phyloP scores from a whole-genome alignment of 2,888 invertebrate genomes.

The Orthosia gothica region DNA sequence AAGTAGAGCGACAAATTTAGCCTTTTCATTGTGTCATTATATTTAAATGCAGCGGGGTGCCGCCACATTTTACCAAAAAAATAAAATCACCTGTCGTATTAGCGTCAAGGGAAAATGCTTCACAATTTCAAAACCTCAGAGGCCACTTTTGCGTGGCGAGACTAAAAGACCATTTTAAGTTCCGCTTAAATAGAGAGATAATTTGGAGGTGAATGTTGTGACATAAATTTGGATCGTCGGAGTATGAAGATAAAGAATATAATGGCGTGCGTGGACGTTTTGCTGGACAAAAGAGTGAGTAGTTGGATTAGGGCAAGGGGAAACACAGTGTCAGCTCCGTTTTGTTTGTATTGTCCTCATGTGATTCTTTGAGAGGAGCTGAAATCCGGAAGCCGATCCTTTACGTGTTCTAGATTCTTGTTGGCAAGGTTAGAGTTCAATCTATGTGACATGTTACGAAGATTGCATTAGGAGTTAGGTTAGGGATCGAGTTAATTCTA shows the following conservation, averaged over 20 bases:
- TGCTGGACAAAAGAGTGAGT: constrained; percentile 77
- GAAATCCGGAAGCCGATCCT: constrained; percentile 67
- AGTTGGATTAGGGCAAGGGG: constrained; percentile 80
- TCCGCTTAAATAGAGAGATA: constrained; percentile 82
- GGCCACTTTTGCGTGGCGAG: constrained; percentile 65
- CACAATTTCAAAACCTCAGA: constrained; percentile 63
- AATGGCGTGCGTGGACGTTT: constrained; percentile 64
- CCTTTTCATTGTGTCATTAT: constrained; percentile 83
- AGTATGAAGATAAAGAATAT: constrained; percentile 65
- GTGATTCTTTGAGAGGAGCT: constrained; percentile 45
- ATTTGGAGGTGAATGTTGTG: constrained; percentile 70
- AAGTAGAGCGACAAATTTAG: constrained; percentile 81
- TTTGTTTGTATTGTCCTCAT: constrained; percentile 69
- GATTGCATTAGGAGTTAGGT: constrained; percentile 79
- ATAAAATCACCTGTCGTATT: constrained; percentile 78
- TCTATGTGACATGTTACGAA: constrained; percentile 67
- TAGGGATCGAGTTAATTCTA: constrained; percentile 67
- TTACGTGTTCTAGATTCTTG: constrained; percentile 54
- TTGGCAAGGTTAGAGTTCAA: constrained; percentile 52
- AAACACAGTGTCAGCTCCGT: constrained; percentile 78
- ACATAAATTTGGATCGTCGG: constrained; percentile 69
- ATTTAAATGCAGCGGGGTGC: constrained; percentile 84
- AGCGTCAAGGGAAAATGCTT: constrained; percentile 65
- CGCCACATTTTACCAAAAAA: constrained; percentile 80
- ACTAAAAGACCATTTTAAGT: constrained; percentile 72